Evolutionary conservation across 2,797 vertebrate species (phyloP).

Genomic region (Gallirallus australis): DNA sequence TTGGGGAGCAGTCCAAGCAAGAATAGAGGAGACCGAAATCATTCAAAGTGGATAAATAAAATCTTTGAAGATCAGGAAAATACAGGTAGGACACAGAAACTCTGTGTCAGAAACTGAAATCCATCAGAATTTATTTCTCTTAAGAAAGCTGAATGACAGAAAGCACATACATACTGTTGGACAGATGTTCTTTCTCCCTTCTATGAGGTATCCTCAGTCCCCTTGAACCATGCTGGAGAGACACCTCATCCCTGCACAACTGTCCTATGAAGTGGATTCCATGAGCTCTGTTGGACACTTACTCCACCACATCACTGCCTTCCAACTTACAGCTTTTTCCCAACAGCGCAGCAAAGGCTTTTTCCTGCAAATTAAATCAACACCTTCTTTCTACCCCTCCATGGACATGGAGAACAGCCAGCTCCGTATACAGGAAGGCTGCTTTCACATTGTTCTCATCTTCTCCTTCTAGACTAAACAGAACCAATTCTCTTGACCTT

Average conservation of each 20-base stretch:
- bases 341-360: not conserved
- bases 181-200: not conserved
- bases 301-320: not conserved
- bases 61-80: not conserved
- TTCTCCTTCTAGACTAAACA: slow-evolving; percentile 38
- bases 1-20: not conserved
- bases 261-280: not conserved
- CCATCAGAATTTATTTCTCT: not conserved
- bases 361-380: not conserved
- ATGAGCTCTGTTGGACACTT: not conserved
- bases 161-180: not conserved
- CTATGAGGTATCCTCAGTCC: not conserved
- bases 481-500: not conserved
- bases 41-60: not conserved
- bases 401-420: not conserved
- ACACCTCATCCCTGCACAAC: not conserved
- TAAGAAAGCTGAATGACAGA: not conserved
- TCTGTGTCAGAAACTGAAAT: not conserved
- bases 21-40: not conserved
- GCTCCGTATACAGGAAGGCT: not conserved
- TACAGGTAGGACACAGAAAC: not conserved
- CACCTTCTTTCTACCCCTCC: not conserved
- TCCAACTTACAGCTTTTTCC: not conserved
- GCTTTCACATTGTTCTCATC: not conserved
- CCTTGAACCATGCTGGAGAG: not conserved